Conservation (phyloP, 2,113 vertebrate species). For the Silurus asotus region DNA sequence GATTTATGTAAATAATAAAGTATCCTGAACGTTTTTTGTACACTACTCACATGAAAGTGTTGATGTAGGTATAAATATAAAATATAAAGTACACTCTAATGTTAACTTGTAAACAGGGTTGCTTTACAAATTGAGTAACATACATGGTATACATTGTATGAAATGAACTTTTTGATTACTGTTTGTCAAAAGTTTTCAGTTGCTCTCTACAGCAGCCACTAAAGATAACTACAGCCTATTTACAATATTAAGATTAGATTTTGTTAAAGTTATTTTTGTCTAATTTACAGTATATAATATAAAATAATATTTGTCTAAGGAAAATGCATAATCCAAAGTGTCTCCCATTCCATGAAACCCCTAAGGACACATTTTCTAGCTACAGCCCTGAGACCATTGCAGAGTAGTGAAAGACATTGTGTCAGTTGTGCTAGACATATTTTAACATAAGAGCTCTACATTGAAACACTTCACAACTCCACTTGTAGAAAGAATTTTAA, state of each 20-base stretch:
- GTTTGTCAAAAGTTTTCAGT: background rate
- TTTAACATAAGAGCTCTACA: background rate
- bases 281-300: too few species aligned
- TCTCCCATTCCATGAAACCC: background rate
- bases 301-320: background rate
- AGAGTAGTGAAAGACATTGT: constrained; percentile 1
- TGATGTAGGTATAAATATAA: background rate
- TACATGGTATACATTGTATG: background rate
- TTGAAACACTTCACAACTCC: background rate
- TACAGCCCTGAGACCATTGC: background rate
- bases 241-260: background rate
- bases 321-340: background rate
- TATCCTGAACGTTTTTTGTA: background rate
- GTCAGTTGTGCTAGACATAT: background rate
- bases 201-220: background rate
- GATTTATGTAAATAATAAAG: too few species aligned
- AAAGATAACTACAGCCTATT: background rate
- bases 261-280: background rate
- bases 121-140: background rate
- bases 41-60: background rate
- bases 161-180: background rate
- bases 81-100: background rate
- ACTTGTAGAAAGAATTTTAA: too few species aligned
- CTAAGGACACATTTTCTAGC: background rate
- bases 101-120: background rate